These are phyloP conservation scores for Nomada ruficornis DNA, from an alignment of 2,888 invertebrate genomes.

Conservation along the genomic window DNA sequence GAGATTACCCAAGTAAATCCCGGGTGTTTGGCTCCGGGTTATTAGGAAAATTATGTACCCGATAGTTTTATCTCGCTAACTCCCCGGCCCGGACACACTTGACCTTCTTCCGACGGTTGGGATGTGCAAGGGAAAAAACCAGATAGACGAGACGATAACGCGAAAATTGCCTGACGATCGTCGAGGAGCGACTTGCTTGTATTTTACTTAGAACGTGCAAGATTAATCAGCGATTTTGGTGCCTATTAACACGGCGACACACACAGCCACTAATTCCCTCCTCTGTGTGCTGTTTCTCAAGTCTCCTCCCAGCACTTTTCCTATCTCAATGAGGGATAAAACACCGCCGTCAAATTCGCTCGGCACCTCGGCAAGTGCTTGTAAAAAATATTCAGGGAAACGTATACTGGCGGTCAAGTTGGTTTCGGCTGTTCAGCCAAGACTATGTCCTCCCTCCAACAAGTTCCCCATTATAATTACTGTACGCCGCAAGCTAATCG, in stretches of 20 bases:
- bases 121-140: slow-evolving; percentile 25
- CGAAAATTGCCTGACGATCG: slow-evolving; percentile 25
- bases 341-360: background rate
- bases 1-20: background rate
- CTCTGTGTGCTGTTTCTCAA: background rate
- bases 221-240: slow-evolving; percentile 37
- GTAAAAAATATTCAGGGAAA: no score
- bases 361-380: no score
- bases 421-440: no score
- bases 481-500: no score
- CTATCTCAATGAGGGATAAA: background rate
- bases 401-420: no score
- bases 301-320: background rate
- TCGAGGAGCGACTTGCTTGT: background rate
- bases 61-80: slow-evolving; percentile 24
- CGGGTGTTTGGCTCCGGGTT: background rate
- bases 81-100: slow-evolving; percentile 44
- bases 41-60: slow-evolving; percentile 18
- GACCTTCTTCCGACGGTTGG: slow-evolving; percentile 48
- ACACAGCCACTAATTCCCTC: background rate
- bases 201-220: slow-evolving; percentile 14
- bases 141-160: slow-evolving; percentile 31
- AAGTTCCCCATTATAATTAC: no score
- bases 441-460: no score
- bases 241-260: slow-evolving; percentile 1